These are phyloP conservation scores for Gibbula magus DNA, from an alignment of 2,888 invertebrate species.

Conservation along the genomic window DNA sequence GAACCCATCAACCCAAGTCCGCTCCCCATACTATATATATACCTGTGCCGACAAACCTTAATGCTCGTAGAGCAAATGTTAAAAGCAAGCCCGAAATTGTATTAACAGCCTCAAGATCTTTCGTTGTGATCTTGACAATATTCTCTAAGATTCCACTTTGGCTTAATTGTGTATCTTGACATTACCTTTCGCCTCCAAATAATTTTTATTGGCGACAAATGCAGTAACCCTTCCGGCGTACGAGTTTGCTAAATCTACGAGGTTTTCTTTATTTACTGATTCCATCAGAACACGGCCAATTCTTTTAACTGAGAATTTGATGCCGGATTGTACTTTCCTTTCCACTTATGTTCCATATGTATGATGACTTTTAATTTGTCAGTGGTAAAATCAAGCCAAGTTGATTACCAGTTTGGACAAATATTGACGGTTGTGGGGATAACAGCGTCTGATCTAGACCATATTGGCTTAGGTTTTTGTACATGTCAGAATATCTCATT, in stretches of 20 bases:
- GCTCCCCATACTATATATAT: too few species aligned
- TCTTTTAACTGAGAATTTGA: not conserved
- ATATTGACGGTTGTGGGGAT: not conserved
- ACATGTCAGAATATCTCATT: too few species aligned
- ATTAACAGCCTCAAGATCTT: too few species aligned
- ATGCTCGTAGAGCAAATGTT: too few species aligned
- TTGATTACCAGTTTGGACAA: not conserved
- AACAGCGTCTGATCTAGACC: constrained; percentile 5
- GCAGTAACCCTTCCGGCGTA: not conserved
- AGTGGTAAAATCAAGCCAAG: not conserved
- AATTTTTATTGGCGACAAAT: not conserved
- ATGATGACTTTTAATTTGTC: constrained; percentile 21
- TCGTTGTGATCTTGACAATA: too few species aligned
- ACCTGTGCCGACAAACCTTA: too few species aligned
- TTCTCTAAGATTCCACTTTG: too few species aligned
- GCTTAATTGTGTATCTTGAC: not conserved
- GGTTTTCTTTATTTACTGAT: not conserved
- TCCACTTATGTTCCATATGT: constrained; percentile 14
- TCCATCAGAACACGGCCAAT: not conserved
- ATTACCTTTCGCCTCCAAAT: not conserved
- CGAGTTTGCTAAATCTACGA: not conserved
- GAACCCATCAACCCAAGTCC: too few species aligned
- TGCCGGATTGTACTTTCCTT: not conserved
- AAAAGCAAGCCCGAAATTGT: too few species aligned
- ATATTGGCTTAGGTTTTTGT: not conserved